Percentiles rank a stretch among this genome's conserved stretches.
phyloP scores from a whole-genome alignment of 2,888 invertebrate species.

The Eupithecia pulchellata region DNA sequence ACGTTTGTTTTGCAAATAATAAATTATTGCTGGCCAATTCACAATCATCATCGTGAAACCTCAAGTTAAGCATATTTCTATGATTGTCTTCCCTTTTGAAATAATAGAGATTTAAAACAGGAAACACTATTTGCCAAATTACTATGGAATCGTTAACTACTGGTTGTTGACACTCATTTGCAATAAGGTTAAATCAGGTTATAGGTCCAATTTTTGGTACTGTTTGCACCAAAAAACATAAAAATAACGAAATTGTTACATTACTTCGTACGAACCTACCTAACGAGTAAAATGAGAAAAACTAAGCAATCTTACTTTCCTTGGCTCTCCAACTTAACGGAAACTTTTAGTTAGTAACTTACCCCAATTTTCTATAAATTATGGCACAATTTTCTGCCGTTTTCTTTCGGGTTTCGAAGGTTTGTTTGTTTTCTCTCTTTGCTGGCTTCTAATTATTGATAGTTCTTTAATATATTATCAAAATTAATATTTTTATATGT shows the following conservation, averaged over 20 bases:
- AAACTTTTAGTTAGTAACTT: slow-evolving; percentile 41
- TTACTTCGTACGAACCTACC: slow-evolving; percentile 23
- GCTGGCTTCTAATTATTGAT: not conserved
- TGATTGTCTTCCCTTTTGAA: too few relatives aligned
- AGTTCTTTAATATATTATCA: not conserved
- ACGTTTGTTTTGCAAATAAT: too few relatives aligned
- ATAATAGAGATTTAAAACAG: too few relatives aligned
- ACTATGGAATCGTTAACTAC: too few relatives aligned
- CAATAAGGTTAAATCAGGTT: too few relatives aligned
- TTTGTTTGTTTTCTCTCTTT: slow-evolving; percentile 32
- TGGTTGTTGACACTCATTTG: too few relatives aligned
- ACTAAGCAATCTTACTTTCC: slow-evolving; percentile 40
- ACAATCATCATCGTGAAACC: too few relatives aligned
- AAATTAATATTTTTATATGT: not conserved
- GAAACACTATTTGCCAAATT: too few relatives aligned
- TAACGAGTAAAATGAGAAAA: slow-evolving; percentile 34
- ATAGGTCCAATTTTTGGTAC: too few relatives aligned
- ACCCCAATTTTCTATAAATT: slow-evolving; percentile 46
- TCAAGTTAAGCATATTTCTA: too few relatives aligned
- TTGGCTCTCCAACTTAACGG: slow-evolving; percentile 28
- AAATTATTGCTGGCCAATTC: too few relatives aligned
- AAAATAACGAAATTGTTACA: not conserved
- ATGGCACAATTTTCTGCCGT: slow-evolving; percentile 42
- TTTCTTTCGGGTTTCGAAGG: slow-evolving; percentile 38
- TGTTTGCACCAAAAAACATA: too few relatives aligned